Percentiles rank a stretch among this genome's conserved stretches.
These are phyloP conservation scores for Phenacoccus solenopsis DNA, from an alignment of 1,140 invertebrate genomes.

Conservation along the genomic window DNA sequence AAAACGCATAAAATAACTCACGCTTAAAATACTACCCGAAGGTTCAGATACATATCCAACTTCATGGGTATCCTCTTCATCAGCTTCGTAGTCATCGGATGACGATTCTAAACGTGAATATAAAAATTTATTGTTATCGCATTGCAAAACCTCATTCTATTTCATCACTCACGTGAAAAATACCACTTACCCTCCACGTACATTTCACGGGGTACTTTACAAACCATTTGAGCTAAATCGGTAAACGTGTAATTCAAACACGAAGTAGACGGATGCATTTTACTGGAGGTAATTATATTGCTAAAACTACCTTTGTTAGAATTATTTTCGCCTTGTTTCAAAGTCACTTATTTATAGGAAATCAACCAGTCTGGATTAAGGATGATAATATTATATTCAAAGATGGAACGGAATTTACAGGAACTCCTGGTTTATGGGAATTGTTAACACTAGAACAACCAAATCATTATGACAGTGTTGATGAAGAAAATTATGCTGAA, in stretches of 20 bases:
- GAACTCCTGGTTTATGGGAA: no score
- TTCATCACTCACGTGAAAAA: neutral
- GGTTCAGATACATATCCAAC: constrained; percentile 78
- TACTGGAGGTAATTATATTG: constrained; percentile 3
- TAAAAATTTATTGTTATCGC: no score
- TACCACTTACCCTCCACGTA: constrained; percentile 26
- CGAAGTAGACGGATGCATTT: constrained; percentile 14
- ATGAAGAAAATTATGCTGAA: no score
- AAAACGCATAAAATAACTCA: constrained; percentile 27
- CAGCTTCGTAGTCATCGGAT: constrained; percentile 41
- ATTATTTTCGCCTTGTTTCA: no score
- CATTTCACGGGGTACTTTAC: constrained; percentile 34
- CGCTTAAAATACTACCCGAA: constrained; percentile 42
- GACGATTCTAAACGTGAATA: constrained; percentile 28
- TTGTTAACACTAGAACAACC: no score
- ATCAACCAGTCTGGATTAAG: no score
- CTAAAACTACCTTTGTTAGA: constrained; percentile 13
- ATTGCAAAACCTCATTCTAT: neutral
- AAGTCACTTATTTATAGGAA: no score
- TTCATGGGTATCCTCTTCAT: constrained; percentile 56
- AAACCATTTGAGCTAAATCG: constrained; percentile 91
- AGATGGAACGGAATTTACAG: no score
- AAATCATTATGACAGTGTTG: no score
- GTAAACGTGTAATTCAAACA: constrained; percentile 70
- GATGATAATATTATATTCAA: no score